Percentiles rank a stretch among this genome's conserved stretches.
These are phyloP conservation scores for Cynocephalus volans DNA, from an alignment of 2,113 vertebrate species.

Conservation along the genomic window DNA sequence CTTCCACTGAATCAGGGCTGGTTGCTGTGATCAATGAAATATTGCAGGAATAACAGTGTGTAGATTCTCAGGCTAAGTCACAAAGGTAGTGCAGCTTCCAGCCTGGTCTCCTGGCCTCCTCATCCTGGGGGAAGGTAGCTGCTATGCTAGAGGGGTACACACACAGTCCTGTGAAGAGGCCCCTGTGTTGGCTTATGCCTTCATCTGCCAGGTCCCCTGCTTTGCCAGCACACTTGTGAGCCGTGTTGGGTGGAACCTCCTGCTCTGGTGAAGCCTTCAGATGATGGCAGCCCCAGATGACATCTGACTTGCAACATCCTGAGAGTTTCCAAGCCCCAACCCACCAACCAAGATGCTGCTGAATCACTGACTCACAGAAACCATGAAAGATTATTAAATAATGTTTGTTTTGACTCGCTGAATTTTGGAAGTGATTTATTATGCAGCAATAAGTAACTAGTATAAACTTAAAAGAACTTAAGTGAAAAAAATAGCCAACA, in stretches of 20 bases:
- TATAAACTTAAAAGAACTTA: background rate
- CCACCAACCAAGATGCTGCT: background rate
- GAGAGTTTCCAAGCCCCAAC: background rate
- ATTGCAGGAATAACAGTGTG: background rate
- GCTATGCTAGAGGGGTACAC: fast-evolving
- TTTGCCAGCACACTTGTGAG: background rate
- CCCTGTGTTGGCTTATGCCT: background rate
- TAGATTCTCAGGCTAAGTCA: background rate
- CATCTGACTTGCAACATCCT: background rate
- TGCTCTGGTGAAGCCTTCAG: background rate
- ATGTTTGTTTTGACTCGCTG: background rate
- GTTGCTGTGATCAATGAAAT: background rate
- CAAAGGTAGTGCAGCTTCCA: background rate
- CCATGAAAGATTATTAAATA: background rate
- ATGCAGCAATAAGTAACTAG: background rate
- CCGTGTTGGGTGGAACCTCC: background rate
- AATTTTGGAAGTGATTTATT: background rate
- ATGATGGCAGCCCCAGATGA: background rate
- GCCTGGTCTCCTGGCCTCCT: background rate
- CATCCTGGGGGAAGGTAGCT: background rate
- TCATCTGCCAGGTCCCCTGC: background rate
- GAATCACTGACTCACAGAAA: background rate
- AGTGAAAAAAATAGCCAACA: background rate
- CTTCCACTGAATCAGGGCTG: background rate
- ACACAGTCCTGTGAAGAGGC: too few relatives aligned